These are phyloP conservation scores for Lutraria rhynchaena DNA, from an alignment of 1,140 invertebrate species.

Conservation along the genomic window DNA sequence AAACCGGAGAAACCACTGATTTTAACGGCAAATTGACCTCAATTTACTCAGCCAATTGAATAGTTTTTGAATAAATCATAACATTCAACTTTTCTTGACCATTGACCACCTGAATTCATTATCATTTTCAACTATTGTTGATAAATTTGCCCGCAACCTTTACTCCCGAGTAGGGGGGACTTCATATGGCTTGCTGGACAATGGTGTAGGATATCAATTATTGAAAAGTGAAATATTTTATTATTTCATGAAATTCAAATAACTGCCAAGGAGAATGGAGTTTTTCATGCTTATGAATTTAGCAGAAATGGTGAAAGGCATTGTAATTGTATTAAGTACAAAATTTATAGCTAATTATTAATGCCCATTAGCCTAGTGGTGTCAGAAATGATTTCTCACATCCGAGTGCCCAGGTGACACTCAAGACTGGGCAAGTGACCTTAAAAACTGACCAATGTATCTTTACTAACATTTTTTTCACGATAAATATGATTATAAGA, in stretches of 20 bases:
- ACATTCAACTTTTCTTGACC: constrained; percentile 39
- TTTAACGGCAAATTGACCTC: constrained; percentile 52
- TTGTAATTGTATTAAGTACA: constrained; percentile 20
- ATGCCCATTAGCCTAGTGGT: background rate
- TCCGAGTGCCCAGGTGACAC: constrained; percentile 25
- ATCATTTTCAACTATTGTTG: constrained; percentile 14
- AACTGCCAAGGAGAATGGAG: constrained; percentile 22
- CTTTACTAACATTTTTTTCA: background rate
- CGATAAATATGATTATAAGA: too few relatives aligned
- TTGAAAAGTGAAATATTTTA: constrained; percentile 48
- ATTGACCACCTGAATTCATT: constrained; percentile 52
- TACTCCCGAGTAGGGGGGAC: background rate
- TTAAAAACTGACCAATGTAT: constrained; percentile 24
- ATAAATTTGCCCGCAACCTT: background rate
- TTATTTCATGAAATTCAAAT: constrained; percentile 59
- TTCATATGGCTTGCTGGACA: constrained; percentile 10
- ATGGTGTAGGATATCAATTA: constrained; percentile 52
- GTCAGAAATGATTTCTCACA: constrained; percentile 27
- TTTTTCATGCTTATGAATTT: constrained; percentile 42
- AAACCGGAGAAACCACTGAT: constrained; percentile 15
- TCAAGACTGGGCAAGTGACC: constrained; percentile 1
- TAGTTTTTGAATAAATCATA: constrained; percentile 38
- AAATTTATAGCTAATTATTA: constrained; percentile 45
- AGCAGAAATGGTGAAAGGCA: background rate
- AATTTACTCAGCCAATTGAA: constrained; percentile 15